Evolutionary conservation across 1,140 invertebrate genomes (phyloP).

Genomic region (Microplitis mediator): DNA sequence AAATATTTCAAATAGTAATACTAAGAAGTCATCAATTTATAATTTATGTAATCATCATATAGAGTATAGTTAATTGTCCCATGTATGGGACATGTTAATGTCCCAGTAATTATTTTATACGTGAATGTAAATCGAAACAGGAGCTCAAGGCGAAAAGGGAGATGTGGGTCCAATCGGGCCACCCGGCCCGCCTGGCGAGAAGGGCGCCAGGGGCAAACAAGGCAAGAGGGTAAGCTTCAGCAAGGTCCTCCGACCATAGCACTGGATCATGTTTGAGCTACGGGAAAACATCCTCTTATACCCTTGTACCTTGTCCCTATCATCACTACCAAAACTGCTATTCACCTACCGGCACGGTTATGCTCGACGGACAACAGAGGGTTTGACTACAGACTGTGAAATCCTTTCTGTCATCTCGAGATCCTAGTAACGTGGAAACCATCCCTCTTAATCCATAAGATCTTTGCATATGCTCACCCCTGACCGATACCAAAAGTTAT

Average conservation of each 20-base stretch:
- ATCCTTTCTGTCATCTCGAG: not conserved
- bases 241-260: conserved; percentile 54
- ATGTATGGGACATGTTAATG: not conserved
- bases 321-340: not conserved
- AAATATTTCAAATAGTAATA: not conserved
- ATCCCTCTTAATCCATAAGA: not conserved
- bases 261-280: conserved; percentile 15
- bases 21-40: too few species aligned
- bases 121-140: conserved; percentile 51
- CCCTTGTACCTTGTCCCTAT: not conserved
- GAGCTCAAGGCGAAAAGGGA: conserved; percentile 79
- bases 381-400: not conserved
- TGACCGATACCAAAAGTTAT: not conserved
- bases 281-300: not conserved
- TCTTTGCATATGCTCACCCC: not conserved
- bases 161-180: conserved; percentile 75
- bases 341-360: not conserved
- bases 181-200: conserved; percentile 75
- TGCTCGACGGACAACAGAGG: not conserved
- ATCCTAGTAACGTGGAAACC: conserved; percentile 5
- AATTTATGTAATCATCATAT: too few species aligned
- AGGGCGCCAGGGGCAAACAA: conserved; percentile 80
- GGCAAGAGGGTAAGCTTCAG: conserved; percentile 82
- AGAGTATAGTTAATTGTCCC: too few species aligned
- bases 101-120: conserved; percentile 3